These are phyloP conservation scores for Portunus trituberculatus DNA, from an alignment of 1,140 invertebrate genomes.

Conservation along the genomic window DNA sequence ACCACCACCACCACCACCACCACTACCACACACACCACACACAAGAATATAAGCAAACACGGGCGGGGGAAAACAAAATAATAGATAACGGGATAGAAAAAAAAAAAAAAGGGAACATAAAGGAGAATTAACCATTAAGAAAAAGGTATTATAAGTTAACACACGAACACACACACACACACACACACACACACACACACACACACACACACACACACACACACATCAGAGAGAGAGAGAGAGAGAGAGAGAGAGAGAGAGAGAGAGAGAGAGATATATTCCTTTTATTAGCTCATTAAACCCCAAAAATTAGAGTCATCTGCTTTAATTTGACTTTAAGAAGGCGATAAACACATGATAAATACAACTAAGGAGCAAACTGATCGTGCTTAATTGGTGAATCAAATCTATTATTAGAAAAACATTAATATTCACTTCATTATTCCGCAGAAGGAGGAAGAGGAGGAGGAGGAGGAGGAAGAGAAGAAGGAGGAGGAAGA, in stretches of 20 bases:
- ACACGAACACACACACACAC: not conserved
- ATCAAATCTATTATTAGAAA: not conserved
- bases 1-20: too few relatives aligned
- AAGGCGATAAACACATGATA: not conserved
- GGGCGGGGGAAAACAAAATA: too few relatives aligned
- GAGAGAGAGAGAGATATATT: not conserved
- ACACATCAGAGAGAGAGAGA: not conserved
- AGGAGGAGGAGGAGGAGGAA: not conserved
- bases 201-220: not conserved
- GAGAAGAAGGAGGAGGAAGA: too few relatives aligned
- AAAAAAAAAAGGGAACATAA: too few relatives aligned
- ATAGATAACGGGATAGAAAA: too few relatives aligned
- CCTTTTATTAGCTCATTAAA: not conserved
- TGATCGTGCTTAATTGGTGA: not conserved
- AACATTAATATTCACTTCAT: not conserved
- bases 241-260: not conserved
- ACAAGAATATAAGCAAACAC: too few relatives aligned
- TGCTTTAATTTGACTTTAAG: slow-evolving; percentile 5
- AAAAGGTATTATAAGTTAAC: too few relatives aligned
- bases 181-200: not conserved
- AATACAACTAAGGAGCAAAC: not conserved
- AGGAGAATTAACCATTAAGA: too few relatives aligned
- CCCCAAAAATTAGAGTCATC: not conserved
- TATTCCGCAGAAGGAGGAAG: not conserved
- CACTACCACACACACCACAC: too few relatives aligned